Conservation (phyloP, 2,113 vertebrate species). For the Etia nguti region DNA sequence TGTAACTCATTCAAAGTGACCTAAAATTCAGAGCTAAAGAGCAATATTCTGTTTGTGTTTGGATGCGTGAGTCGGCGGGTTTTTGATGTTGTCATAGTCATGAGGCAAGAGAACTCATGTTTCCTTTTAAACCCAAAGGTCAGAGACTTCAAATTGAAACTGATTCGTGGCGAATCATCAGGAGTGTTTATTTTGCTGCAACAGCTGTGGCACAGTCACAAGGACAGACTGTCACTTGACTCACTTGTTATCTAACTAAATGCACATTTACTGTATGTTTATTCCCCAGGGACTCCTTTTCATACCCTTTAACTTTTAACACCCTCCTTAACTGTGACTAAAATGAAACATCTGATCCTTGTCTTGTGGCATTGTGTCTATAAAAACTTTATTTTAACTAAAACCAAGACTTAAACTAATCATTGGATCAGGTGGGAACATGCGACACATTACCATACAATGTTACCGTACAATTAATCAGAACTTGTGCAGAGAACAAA, state of each 20-base stretch:
- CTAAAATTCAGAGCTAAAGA: rapidly evolving
- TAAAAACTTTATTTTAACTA: background rate
- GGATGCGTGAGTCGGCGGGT: background rate
- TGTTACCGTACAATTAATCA: rapidly evolving
- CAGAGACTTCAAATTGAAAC: background rate
- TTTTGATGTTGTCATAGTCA: background rate
- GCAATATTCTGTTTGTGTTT: background rate
- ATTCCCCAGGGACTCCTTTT: background rate
- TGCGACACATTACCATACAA: background rate
- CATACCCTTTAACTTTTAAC: background rate
- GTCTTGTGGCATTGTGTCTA: background rate
- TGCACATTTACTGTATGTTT: background rate
- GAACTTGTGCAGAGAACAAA: background rate
- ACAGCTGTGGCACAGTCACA: background rate
- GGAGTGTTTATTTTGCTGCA: background rate
- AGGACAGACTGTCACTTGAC: background rate
- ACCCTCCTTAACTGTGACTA: background rate
- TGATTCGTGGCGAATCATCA: rapidly evolving
- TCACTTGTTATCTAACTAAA: background rate
- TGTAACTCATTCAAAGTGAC: background rate
- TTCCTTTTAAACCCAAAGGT: background rate
- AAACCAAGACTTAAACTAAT: background rate
- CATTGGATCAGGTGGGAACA: background rate
- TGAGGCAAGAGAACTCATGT: background rate
- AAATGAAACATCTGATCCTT: background rate